A percentile compares a stretch with the other conserved stretches of the same genome.
Evolutionary conservation across 2,113 vertebrate genomes (phyloP).

Genomic region (Eptesicus fuscus): DNA sequence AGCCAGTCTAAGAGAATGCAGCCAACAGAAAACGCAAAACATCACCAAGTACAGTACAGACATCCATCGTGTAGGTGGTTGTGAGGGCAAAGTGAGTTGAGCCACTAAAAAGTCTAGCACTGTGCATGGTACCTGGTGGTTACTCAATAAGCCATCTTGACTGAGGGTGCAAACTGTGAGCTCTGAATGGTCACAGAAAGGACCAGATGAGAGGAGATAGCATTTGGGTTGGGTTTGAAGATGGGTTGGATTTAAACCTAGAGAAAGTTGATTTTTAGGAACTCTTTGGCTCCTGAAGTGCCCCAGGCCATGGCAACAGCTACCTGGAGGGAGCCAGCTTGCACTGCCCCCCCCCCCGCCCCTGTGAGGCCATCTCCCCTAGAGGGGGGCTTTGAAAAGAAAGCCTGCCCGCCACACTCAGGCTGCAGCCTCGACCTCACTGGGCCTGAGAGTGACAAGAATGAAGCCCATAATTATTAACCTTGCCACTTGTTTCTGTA

Average conservation of each 20-base stretch:
- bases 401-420: not conserved
- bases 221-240: not conserved
- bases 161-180: not conserved
- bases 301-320: not conserved
- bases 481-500: constrained; percentile 85
- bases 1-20: not conserved
- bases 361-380: not conserved
- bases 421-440: constrained; percentile 35
- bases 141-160: not conserved
- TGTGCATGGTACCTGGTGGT: accelerated
- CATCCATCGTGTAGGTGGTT: not conserved
- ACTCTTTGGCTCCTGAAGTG: not conserved
- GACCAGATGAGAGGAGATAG: not conserved
- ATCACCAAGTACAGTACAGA: not conserved
- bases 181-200: not conserved
- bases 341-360: not conserved
- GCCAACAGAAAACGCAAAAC: not conserved
- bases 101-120: not conserved
- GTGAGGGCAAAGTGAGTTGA: not conserved
- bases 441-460: constrained; percentile 77
- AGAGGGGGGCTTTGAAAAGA: not conserved
- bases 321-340: not conserved
- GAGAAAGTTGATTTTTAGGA: not conserved
- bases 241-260: not conserved
- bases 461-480: constrained; percentile 82